Conservation (phyloP, 2,113 vertebrate species). For the Hymenochirus boettgeri region DNA sequence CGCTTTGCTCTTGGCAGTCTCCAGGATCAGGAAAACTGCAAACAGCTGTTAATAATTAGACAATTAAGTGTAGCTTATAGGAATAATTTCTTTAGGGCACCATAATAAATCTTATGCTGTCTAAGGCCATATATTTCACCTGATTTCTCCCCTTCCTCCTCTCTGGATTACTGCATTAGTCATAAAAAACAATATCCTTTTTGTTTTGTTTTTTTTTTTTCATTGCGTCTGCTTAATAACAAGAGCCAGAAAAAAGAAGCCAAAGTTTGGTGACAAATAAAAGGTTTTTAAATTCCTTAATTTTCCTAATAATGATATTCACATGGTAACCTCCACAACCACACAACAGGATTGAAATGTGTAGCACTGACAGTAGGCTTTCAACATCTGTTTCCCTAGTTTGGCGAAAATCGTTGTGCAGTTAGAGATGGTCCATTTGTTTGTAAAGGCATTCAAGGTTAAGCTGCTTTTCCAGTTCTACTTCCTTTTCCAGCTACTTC, state of each 20-base stretch:
- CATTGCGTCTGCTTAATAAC: constrained; percentile 85
- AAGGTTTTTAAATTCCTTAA: constrained; percentile 48
- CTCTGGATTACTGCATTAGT: constrained; percentile 86
- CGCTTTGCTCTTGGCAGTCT: constrained; percentile 44
- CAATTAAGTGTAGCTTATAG: constrained; percentile 92
- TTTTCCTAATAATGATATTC: constrained; percentile 35
- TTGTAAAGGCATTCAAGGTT: constrained; percentile 15
- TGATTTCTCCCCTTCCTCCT: constrained; percentile 65
- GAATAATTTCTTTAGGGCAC: constrained; percentile 94
- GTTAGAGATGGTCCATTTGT: background rate
- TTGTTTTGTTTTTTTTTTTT: constrained; percentile 67
- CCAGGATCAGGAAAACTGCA: constrained; percentile 77
- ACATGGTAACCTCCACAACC: background rate
- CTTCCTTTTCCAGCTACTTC: background rate
- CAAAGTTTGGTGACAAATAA: constrained; percentile 57
- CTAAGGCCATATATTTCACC: constrained; percentile 71
- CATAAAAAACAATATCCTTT: constrained; percentile 90
- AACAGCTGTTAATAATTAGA: constrained; percentile 98
- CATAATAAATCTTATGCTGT: constrained; percentile 98
- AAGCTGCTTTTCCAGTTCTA: background rate
- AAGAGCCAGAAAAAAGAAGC: constrained; percentile 48
- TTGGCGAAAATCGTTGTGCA: background rate
- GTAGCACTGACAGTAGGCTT: background rate
- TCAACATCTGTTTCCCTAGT: constrained; percentile 8
- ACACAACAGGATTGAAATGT: background rate